Base-by-base conservation (phyloP, 2,113 vertebrate genomes). In the Melanerpes aurifrons region DNA sequence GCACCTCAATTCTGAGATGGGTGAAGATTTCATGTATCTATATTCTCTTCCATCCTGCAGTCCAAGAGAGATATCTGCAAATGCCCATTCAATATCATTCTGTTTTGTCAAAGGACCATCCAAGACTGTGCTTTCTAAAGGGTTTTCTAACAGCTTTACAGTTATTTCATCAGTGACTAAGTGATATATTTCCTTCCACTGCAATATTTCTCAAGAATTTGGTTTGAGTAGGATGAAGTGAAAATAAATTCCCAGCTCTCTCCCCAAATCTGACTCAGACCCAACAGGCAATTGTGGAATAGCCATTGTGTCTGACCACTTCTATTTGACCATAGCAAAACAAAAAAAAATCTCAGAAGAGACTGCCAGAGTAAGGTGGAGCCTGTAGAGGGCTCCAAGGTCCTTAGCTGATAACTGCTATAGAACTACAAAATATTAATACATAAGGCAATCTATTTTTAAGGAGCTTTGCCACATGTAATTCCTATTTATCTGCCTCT, bases 351-450 rank as follows among this genome's bases (percentile, higher is more conserved):
- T 24, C 21, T 86, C 45, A 40, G 4, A 72, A 61, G 20, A 6
- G 12, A 77, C 64, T 91, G 31, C 13, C 69, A 89, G 82, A 94
- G 63, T 90, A 74, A 90, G 29, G 50, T 63, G 63, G 28, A 86
- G 26, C 80, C 90, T 91, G 80, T 70, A 94, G 90, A 90, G 76
- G 66, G 73, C 91, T 95, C 91, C 80, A 87, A 89, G 94, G 80
- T 94, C 69, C 37, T 67, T 82, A 74, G 68, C 64, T 89, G 89
- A 75, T 86, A 91, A 57, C 75, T 80, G 29, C 12, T 50, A 21
- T 3, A 87, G 82, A 88, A 90, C 19, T 35, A 78, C 62, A 66
- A 90, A 82, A 24, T 4, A 61, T 21, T 86, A 69, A 58, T 92
- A 47, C 22, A 45, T 68, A 89, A 83, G 37, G 47, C 14, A 81